Percentiles rank a stretch among this genome's conserved stretches.
These are phyloP conservation scores for Tragelaphus scriptus DNA, from an alignment of 2,113 vertebrate genomes.

Conservation along the genomic window DNA sequence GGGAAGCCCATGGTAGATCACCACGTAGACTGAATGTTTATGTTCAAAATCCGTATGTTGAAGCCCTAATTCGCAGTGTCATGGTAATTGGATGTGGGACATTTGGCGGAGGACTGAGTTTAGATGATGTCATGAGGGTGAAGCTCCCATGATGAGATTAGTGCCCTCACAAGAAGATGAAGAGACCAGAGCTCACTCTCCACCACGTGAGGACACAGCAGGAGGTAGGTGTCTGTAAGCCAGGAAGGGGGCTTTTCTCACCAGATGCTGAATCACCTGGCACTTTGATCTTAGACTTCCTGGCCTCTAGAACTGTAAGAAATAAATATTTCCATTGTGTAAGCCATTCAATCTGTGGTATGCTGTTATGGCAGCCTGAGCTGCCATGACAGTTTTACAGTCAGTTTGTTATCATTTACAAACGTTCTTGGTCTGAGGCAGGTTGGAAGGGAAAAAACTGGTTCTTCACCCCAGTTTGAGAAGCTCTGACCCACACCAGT, in stretches of 20 bases:
- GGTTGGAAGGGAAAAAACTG: too few relatives aligned
- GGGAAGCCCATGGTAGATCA: background rate
- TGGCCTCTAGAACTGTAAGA: background rate
- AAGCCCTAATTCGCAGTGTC: background rate
- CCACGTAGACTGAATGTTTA: background rate
- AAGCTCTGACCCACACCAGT: background rate
- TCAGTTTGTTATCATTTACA: background rate
- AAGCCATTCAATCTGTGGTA: background rate
- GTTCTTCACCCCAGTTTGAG: background rate
- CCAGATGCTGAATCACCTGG: background rate
- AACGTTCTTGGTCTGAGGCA: background rate
- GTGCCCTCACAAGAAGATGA: background rate
- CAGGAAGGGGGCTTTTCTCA: background rate
- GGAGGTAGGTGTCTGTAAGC: background rate
- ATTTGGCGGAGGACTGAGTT: background rate
- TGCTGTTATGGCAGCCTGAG: background rate
- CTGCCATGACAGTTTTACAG: background rate
- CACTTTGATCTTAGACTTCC: background rate
- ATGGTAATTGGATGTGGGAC: background rate
- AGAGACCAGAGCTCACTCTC: background rate
- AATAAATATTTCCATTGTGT: background rate
- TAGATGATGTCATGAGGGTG: background rate
- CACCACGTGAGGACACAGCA: background rate
- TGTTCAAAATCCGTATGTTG: background rate
- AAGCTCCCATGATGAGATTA: background rate